Conservation (phyloP, 2,888 invertebrate species). For the Agrotis ipsilon region DNA sequence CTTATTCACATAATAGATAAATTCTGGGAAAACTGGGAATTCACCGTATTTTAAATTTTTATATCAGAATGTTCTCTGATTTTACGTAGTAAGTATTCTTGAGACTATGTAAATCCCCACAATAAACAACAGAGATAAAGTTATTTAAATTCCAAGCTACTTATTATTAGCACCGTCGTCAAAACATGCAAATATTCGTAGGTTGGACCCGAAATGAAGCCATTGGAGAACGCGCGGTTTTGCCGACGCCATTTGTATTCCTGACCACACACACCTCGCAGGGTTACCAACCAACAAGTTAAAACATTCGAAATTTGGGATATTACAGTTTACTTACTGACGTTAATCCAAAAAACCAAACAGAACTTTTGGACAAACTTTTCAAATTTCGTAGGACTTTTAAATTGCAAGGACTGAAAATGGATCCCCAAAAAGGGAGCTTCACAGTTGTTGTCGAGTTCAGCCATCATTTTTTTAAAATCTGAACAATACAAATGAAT, state of each 20-base stretch:
- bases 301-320: conserved; percentile 28
- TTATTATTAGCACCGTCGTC: conserved; percentile 52
- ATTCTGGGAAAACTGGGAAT: too few relatives aligned
- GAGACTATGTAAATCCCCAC: conserved; percentile 17
- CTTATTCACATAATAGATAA: too few relatives aligned
- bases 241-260: conserved; percentile 60
- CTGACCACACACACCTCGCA: conserved; percentile 52
- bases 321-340: conserved; percentile 20
- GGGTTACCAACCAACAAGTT: conserved; percentile 46
- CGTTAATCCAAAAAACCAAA: conserved; percentile 6
- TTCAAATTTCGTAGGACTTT: conserved; percentile 15
- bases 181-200: conserved; percentile 60
- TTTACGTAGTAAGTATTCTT: not conserved
- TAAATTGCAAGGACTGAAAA: conserved; percentile 9
- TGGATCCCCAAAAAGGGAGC: conserved; percentile 16
- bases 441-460: conserved; percentile 15
- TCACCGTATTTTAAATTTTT: too few relatives aligned
- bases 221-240: conserved; percentile 34
- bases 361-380: conserved; percentile 21
- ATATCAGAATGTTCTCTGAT: not conserved
- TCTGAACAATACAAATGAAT: conserved; percentile 49
- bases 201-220: conserved; percentile 54
- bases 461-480: conserved; percentile 53
- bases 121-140: conserved; percentile 24
- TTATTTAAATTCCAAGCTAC: conserved; percentile 40